These are phyloP conservation scores for Lytechinus pictus DNA, from an alignment of 35 echinoderm and acorn worm species.

Conservation along the genomic window DNA sequence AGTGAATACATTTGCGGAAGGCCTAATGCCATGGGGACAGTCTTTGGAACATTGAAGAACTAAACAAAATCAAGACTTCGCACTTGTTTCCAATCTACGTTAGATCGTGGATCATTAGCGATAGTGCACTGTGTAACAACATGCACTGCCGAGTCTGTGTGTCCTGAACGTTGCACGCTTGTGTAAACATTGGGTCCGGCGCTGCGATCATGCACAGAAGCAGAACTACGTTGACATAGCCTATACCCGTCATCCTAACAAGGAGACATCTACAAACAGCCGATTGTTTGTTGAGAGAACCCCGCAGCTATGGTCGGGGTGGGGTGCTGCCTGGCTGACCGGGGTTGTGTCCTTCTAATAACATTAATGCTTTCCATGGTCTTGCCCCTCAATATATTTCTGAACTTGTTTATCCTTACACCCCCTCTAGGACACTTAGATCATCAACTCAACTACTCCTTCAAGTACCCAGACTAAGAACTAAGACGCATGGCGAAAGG, in stretches of 20 bases:
- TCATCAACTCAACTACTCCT: no score
- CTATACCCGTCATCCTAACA: background rate
- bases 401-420: no score
- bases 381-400: no score
- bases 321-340: background rate
- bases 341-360: no score
- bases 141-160: background rate
- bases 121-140: background rate
- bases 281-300: background rate
- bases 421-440: no score
- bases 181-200: background rate
- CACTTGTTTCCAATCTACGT: background rate
- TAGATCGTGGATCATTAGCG: background rate
- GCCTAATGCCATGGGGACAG: no score
- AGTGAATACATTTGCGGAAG: no score
- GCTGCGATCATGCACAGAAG: background rate
- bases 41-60: background rate
- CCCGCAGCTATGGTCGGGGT: background rate
- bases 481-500: no score
- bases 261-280: background rate
- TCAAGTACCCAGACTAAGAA: no score
- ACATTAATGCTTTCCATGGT: no score
- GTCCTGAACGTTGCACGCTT: background rate
- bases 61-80: background rate
- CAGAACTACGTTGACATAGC: slow-evolving; percentile 1